A percentile compares a stretch with the other conserved stretches of the same genome.
phyloP scores from a whole-genome alignment of 2,888 invertebrate species.

The Papilio gigon region DNA sequence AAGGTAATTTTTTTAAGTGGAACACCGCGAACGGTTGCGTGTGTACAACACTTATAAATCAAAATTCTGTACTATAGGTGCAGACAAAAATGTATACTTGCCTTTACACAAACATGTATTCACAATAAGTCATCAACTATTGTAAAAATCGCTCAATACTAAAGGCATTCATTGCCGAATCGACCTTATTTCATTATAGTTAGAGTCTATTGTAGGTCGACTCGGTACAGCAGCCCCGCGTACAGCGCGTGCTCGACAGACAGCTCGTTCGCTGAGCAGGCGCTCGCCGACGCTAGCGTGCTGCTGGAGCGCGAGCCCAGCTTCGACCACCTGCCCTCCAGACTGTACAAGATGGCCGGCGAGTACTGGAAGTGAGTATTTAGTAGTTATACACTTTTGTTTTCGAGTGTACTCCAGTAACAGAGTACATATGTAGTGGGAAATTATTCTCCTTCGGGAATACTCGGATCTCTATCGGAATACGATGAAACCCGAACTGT shows the following conservation, averaged over 20 bases:
- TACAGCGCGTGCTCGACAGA: constrained; percentile 76
- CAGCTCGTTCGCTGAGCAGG: constrained; percentile 80
- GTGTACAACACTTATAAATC: no score
- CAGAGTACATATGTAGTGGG: no score
- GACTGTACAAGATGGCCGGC: constrained; percentile 88
- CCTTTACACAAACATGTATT: background rate
- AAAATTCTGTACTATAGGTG: background rate
- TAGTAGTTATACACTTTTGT: no score
- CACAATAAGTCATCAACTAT: background rate
- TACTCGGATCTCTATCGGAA: no score
- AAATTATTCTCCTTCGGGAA: no score
- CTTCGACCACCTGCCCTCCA: constrained; percentile 84
- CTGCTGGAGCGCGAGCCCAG: constrained; percentile 68
- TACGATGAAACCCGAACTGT: no score
- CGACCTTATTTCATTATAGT: background rate
- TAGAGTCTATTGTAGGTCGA: constrained; percentile 55
- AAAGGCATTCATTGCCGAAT: background rate
- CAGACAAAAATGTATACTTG: background rate
- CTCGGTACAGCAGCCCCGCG: constrained; percentile 73
- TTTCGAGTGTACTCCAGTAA: background rate
- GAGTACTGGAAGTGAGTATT: constrained; percentile 95
- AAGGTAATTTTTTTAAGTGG: no score
- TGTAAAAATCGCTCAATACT: background rate
- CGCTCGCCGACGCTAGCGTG: constrained; percentile 74
- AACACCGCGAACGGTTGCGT: no score